These are phyloP conservation scores for Neostethus bicornis DNA, from an alignment of 2,797 vertebrate species.

Conservation along the genomic window DNA sequence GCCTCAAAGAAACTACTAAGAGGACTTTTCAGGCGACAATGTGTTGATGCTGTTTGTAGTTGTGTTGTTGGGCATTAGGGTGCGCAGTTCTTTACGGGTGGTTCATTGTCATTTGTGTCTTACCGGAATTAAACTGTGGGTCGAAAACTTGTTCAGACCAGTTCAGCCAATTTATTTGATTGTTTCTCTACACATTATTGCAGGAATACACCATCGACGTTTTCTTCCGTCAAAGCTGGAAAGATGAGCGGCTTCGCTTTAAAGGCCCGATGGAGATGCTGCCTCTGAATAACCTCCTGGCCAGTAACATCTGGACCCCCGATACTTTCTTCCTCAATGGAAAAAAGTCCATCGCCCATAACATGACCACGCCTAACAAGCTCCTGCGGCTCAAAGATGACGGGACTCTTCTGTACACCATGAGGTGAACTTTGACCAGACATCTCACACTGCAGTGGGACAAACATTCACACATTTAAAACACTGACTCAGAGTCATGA, in stretches of 20 bases:
- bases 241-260: slow-evolving; percentile 91
- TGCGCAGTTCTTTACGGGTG: too few relatives aligned
- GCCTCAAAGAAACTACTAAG: too few relatives aligned
- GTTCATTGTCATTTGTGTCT: too few relatives aligned
- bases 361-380: slow-evolving; percentile 96
- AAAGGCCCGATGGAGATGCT: slow-evolving; percentile 95
- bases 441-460: neutral
- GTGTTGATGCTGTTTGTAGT: too few relatives aligned
- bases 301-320: slow-evolving; percentile 95
- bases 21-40: too few relatives aligned
- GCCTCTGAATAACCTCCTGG: slow-evolving; percentile 91
- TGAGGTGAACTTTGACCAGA: slow-evolving; percentile 82
- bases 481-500: slow-evolving; percentile 21
- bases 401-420: slow-evolving; percentile 93
- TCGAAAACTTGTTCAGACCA: too few relatives aligned
- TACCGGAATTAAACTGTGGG: too few relatives aligned
- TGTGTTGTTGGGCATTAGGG: too few relatives aligned
- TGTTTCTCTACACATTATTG: neutral
- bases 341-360: slow-evolving; percentile 94
- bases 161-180: too few relatives aligned
- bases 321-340: slow-evolving; percentile 96
- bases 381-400: slow-evolving; percentile 91
- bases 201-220: slow-evolving; percentile 96
- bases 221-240: slow-evolving; percentile 96
- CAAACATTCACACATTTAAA: slow-evolving; percentile 11